Conservation (phyloP, 2,113 vertebrate species). For the Vanacampus margaritifer region DNA sequence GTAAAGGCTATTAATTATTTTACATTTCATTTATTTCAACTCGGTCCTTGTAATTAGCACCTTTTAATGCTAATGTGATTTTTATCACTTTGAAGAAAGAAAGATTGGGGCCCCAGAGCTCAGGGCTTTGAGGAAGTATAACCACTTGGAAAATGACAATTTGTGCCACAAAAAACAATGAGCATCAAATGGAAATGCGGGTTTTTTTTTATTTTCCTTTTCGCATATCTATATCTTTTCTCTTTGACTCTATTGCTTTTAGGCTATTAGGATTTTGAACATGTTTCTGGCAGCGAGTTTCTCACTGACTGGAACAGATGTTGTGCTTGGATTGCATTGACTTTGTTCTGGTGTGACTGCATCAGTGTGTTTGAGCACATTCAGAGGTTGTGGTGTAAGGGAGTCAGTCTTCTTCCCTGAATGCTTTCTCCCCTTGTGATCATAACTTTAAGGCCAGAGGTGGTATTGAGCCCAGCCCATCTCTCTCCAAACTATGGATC, state of each 20-base stretch:
- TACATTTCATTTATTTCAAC: conserved; percentile 46
- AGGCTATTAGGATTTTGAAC: conserved; percentile 60
- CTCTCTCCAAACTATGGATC: conserved; percentile 6
- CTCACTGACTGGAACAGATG: conserved; percentile 65
- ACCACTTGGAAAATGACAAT: conserved; percentile 49
- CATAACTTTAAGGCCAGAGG: conserved; percentile 20
- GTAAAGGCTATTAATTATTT: conserved; percentile 42
- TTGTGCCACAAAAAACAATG: conserved; percentile 62
- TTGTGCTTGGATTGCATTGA: conserved; percentile 61
- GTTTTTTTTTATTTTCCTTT: conserved; percentile 57
- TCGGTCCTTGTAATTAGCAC: conserved; percentile 55
- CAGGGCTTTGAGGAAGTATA: conserved; percentile 23
- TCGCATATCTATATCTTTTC: conserved; percentile 47
- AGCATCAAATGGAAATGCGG: conserved; percentile 60
- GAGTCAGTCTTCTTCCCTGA: conserved; percentile 43
- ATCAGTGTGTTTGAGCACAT: conserved; percentile 41
- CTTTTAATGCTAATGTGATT: conserved; percentile 47
- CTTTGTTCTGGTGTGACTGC: conserved; percentile 62
- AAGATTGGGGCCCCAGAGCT: conserved; percentile 32
- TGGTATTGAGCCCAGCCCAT: conserved; percentile 38
- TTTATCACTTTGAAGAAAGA: conserved; percentile 36
- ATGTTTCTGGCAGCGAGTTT: conserved; percentile 58
- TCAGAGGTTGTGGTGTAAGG: conserved; percentile 46
- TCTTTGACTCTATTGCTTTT: conserved; percentile 58
- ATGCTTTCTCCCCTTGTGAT: conserved; percentile 30